Conservation (phyloP, 2,797 vertebrate genomes). For the Botia kubotai region DNA sequence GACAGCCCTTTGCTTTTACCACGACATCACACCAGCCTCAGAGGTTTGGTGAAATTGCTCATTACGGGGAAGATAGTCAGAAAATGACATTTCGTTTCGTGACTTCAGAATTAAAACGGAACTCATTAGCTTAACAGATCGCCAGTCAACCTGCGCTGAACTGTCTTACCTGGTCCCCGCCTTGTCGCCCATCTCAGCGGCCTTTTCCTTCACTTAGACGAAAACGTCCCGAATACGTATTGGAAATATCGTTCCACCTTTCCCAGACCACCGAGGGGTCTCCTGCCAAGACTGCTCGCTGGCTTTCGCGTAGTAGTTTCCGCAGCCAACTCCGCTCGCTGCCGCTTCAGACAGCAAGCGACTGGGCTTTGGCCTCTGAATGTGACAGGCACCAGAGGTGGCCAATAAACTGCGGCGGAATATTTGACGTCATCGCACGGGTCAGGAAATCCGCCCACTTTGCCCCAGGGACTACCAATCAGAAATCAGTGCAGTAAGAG, state of each 20-base stretch:
- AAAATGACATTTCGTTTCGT: conserved; percentile 30
- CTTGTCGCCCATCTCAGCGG: conserved; percentile 69
- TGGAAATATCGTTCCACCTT: conserved; percentile 32
- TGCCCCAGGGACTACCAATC: conserved; percentile 59
- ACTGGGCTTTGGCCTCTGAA: conserved; percentile 26
- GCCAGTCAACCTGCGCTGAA: conserved; percentile 33
- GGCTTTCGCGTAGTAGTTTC: conserved; percentile 57
- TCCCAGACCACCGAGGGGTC: conserved; percentile 41
- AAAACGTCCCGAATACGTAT: conserved; percentile 40
- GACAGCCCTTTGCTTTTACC: background rate
- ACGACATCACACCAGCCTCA: background rate
- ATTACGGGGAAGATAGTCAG: background rate
- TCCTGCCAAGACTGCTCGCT: conserved; percentile 16
- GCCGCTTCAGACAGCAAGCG: conserved; percentile 61
- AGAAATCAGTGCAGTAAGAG: conserved; percentile 31
- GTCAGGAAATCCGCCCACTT: conserved; percentile 43
- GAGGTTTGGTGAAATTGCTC: background rate
- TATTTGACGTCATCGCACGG: conserved; percentile 38
- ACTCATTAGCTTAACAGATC: conserved; percentile 10
- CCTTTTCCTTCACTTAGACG: conserved; percentile 42
- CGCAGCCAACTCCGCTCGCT: conserved; percentile 59
- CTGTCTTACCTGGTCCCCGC: conserved; percentile 68
- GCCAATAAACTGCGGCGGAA: conserved; percentile 48
- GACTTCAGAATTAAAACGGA: conserved; percentile 39
- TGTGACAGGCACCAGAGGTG: conserved; percentile 27